These are phyloP conservation scores for Aquatica leii DNA, from an alignment of 2,888 invertebrate genomes.

Conservation along the genomic window DNA sequence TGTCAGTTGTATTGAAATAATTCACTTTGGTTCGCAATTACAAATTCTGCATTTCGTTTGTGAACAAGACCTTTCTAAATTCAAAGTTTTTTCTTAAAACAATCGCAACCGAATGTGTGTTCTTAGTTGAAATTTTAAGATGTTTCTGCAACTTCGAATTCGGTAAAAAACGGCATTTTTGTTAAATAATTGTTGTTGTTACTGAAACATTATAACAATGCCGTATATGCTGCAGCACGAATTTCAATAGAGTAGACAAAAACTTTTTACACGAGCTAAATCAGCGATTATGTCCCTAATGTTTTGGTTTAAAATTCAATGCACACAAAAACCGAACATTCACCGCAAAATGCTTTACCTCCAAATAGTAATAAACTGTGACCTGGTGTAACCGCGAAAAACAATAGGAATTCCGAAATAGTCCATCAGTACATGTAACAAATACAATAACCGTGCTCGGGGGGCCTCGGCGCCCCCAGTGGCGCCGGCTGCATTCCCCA, in stretches of 20 bases:
- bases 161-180: neutral
- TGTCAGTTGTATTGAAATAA: too few species aligned
- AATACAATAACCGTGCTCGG: constrained; percentile 51
- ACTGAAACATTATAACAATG: constrained; percentile 9
- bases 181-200: constrained; percentile 4
- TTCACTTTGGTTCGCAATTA: too few species aligned
- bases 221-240: neutral
- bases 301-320: constrained; percentile 42
- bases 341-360: constrained; percentile 44
- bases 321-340: constrained; percentile 46
- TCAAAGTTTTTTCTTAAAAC: too few species aligned
- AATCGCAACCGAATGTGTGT: too few species aligned
- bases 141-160: too few species aligned
- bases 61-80: too few species aligned
- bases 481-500: constrained; percentile 61
- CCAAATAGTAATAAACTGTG: constrained; percentile 45
- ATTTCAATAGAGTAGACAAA: constrained; percentile 8
- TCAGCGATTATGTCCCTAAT: constrained; percentile 18
- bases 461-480: constrained; percentile 60
- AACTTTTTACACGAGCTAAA: neutral
- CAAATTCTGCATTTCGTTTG: too few species aligned
- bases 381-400: constrained; percentile 51
- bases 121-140: too few species aligned
- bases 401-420: constrained; percentile 60
- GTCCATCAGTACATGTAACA: constrained; percentile 54